Evolutionary conservation across 2,113 vertebrate species (phyloP).

Genomic region (Oreotrochilus melanogaster): DNA sequence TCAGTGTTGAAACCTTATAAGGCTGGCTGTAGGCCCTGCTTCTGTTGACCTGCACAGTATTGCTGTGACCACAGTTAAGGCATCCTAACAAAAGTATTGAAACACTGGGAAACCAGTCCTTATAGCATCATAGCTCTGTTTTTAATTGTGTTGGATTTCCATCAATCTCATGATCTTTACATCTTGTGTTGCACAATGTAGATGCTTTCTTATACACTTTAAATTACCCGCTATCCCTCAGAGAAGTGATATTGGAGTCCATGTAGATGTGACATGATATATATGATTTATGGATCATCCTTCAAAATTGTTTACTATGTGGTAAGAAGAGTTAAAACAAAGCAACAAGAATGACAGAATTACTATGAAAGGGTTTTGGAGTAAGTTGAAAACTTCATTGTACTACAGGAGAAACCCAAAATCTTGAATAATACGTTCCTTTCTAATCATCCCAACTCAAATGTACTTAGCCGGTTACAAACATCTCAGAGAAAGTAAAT

Average conservation of each 20-base stretch:
- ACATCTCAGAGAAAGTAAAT: neutral
- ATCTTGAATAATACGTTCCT: neutral
- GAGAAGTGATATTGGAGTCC: neutral
- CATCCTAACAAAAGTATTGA: neutral
- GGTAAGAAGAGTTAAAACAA: neutral
- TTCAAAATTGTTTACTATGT: neutral
- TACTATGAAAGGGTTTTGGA: neutral
- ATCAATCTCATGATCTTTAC: neutral
- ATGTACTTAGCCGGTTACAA: neutral
- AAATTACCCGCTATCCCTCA: neutral
- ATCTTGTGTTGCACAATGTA: neutral
- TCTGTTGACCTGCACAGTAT: neutral
- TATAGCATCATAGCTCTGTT: neutral
- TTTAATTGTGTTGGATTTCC: neutral
- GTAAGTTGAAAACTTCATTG: neutral
- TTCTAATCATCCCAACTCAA: neutral
- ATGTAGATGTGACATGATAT: neutral
- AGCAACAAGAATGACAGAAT: neutral
- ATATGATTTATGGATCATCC: neutral
- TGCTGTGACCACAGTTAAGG: neutral
- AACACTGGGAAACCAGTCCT: neutral
- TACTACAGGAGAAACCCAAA: neutral
- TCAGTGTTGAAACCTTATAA: neutral
- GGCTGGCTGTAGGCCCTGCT: neutral
- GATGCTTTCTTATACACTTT: neutral